Evolutionary conservation across 2,888 invertebrate genomes (phyloP).

Genomic region (Microctonus aethiopoides): DNA sequence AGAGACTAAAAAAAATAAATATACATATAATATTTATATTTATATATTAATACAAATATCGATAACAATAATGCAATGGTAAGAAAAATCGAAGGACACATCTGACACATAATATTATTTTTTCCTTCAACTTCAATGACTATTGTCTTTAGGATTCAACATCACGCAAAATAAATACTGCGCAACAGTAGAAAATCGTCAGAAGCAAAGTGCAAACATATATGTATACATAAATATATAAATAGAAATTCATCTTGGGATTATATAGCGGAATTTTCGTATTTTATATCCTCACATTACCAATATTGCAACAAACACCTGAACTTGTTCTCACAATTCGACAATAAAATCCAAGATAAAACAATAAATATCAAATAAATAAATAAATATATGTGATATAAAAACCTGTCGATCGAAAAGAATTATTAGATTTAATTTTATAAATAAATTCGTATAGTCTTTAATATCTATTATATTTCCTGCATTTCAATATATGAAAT

Average conservation of each 20-base stretch:
- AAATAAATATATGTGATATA: too few relatives aligned
- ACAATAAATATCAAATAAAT: not conserved
- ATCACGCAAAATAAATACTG: not conserved
- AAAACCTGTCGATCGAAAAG: too few relatives aligned
- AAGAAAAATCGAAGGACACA: slow-evolving; percentile 5
- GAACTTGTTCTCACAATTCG: not conserved
- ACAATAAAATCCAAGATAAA: not conserved
- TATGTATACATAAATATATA: too few relatives aligned
- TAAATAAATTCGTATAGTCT: too few relatives aligned
- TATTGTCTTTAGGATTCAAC: not conserved
- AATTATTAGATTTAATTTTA: too few relatives aligned
- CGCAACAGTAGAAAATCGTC: not conserved
- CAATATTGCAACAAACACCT: not conserved
- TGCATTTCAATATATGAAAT: too few relatives aligned
- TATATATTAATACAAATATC: not conserved
- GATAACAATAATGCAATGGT: not conserved
- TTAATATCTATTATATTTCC: too few relatives aligned
- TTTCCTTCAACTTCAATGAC: not conserved
- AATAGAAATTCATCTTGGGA: not conserved
- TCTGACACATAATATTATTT: not conserved
- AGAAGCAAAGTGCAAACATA: not conserved
- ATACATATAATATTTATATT: not conserved
- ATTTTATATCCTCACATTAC: not conserved
- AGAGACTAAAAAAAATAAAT: not conserved
- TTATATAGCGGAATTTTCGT: not conserved